phyloP scores from a whole-genome alignment of 2,888 invertebrate genomes.

The Brachyptera putata region DNA sequence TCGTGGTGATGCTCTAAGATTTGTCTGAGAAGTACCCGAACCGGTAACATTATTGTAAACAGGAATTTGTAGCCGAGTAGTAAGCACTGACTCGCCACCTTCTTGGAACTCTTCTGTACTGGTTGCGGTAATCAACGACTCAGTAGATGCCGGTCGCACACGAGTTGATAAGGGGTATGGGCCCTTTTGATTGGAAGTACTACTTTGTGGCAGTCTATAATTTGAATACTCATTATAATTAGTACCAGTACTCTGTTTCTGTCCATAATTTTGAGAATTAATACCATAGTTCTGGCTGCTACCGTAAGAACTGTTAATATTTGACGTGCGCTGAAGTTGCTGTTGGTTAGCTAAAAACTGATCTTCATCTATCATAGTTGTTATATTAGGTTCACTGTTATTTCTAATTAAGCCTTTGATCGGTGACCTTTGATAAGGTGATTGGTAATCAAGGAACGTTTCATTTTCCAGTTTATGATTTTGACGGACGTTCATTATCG shows the following conservation, averaged over 20 bases:
- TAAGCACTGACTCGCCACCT: conserved; percentile 45
- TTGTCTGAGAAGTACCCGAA: conserved; percentile 12
- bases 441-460: conserved; percentile 11
- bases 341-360: conserved; percentile 23
- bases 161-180: conserved; percentile 13
- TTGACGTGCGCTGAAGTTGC: conserved; percentile 3
- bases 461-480: background rate
- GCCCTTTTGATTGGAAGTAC: background rate
- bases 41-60: conserved; percentile 33
- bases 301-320: background rate
- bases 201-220: background rate
- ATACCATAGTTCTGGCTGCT: background rate
- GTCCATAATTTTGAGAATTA: background rate
- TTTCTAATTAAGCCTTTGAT: conserved; percentile 16
- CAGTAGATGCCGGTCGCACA: conserved; percentile 30
- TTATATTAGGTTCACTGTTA: conserved; percentile 29
- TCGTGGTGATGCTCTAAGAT: conserved; percentile 14
- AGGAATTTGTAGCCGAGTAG: conserved; percentile 47
- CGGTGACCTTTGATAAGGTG: background rate
- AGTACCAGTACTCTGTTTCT: background rate
- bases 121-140: conserved; percentile 30
- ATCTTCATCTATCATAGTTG: conserved; percentile 28
- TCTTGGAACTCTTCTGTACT: conserved; percentile 35
- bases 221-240: background rate
- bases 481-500: background rate